Conservation (phyloP, 2,888 invertebrate species). For the Drosophila paracracens region DNA sequence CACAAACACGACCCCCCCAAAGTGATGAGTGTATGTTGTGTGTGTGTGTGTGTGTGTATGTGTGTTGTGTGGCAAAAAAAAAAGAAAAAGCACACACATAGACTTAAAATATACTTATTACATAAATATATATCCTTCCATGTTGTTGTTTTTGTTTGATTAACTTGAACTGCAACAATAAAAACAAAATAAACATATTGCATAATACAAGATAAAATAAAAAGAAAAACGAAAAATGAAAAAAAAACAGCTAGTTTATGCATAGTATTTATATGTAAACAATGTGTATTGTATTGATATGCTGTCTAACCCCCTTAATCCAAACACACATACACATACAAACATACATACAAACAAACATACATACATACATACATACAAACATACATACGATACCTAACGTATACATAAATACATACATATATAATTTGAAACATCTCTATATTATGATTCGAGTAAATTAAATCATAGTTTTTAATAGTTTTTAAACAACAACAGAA, state of each 20-base stretch:
- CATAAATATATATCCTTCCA: slow-evolving; percentile 65
- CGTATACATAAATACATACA: slow-evolving; percentile 57
- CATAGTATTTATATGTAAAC: slow-evolving; percentile 64
- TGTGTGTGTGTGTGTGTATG: slow-evolving; percentile 3
- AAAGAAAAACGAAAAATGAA: slow-evolving; percentile 19
- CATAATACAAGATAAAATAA: slow-evolving; percentile 39
- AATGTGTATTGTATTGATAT: slow-evolving; percentile 77
- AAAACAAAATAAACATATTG: slow-evolving; percentile 36
- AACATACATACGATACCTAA: slow-evolving; percentile 38
- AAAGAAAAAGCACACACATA: slow-evolving; percentile 16
- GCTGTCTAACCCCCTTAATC: slow-evolving; percentile 74
- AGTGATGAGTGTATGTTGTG: slow-evolving; percentile 6
- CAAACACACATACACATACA: slow-evolving; percentile 50
- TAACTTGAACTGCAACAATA: slow-evolving; percentile 60
- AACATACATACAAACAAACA: slow-evolving; percentile 21
- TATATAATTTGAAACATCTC: slow-evolving; percentile 72
- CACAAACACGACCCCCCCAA: slow-evolving; percentile 19
- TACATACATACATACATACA: slow-evolving; percentile 43
- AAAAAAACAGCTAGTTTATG: slow-evolving; percentile 65
- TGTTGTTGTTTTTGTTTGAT: slow-evolving; percentile 72
- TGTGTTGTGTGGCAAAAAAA: slow-evolving; percentile 15
- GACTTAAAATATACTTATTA: slow-evolving; percentile 28
- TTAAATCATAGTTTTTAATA: slow-evolving; percentile 84
- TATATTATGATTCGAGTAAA: slow-evolving; percentile 81
- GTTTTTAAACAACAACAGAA: slow-evolving; percentile 81